phyloP scores from a whole-genome alignment of 2,113 vertebrate genomes.

The Plectropomus leopardus region DNA sequence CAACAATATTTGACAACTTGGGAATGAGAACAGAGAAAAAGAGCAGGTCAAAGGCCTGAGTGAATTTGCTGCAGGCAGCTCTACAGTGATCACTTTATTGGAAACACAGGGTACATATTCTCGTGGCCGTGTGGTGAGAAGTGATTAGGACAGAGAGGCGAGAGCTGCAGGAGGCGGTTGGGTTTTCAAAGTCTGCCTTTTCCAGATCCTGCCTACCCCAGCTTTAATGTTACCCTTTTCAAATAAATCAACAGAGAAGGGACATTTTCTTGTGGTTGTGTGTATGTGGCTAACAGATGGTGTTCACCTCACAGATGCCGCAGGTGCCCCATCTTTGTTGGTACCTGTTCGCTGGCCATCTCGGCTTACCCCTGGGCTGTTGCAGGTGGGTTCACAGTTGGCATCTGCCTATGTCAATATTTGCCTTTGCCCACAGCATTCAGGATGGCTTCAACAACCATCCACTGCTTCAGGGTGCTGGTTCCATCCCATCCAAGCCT shows the following conservation, averaged over 20 bases:
- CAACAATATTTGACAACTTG: too few relatives aligned
- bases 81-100: too few relatives aligned
- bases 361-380: conserved; percentile 48
- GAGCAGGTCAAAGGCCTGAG: too few relatives aligned
- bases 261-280: conserved; percentile 17
- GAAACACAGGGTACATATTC: too few relatives aligned
- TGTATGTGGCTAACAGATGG: conserved; percentile 52
- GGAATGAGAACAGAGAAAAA: too few relatives aligned
- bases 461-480: conserved; percentile 10
- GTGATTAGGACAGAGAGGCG: too few relatives aligned
- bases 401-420: conserved; percentile 49
- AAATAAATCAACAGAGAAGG: not conserved
- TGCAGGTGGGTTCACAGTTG: conserved; percentile 61
- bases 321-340: conserved; percentile 45
- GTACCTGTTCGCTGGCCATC: conserved; percentile 35
- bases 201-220: too few relatives aligned
- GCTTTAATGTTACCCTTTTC: not conserved
- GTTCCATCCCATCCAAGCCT: conserved; percentile 34
- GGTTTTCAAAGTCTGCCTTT: too few relatives aligned
- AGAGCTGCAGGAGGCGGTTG: too few relatives aligned
- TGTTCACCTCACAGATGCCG: conserved; percentile 19
- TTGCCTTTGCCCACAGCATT: conserved; percentile 44
- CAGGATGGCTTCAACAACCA: conserved; percentile 27
- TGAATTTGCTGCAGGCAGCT: too few relatives aligned
- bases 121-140: too few relatives aligned